These are phyloP conservation scores for Drosophila albomicans DNA, from an alignment of 1,140 invertebrate genomes.

Conservation along the genomic window DNA sequence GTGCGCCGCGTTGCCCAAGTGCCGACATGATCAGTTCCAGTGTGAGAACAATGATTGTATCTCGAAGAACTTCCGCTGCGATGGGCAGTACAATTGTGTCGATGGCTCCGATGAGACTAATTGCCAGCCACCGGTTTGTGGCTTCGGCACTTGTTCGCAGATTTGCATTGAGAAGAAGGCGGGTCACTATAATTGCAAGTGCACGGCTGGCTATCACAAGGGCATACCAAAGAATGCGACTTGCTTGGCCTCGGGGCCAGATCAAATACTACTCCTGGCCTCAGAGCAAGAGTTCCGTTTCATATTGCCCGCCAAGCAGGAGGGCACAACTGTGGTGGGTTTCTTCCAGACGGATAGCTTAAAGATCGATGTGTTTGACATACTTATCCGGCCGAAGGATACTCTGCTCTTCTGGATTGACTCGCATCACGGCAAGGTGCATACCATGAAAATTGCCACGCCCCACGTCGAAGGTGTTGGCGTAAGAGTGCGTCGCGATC, in stretches of 20 bases:
- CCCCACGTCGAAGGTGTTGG: conserved; percentile 66
- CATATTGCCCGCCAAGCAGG: conserved; percentile 88
- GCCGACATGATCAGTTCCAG: conserved; percentile 89
- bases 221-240: conserved; percentile 85
- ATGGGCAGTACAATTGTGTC: conserved; percentile 87
- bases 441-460: conserved; percentile 82
- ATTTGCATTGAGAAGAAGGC: conserved; percentile 89
- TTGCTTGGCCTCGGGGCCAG: conserved; percentile 86
- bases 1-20: conserved; percentile 88
- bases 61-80: conserved; percentile 90
- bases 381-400: conserved; percentile 85
- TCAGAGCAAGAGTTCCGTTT: conserved; percentile 88
- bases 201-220: conserved; percentile 88
- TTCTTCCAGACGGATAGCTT: conserved; percentile 80
- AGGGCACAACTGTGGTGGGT: conserved; percentile 84
- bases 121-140: conserved; percentile 90
- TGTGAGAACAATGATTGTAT: conserved; percentile 92
- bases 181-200: conserved; percentile 88
- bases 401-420: conserved; percentile 86
- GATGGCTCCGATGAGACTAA: conserved; percentile 89
- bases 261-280: conserved; percentile 88
- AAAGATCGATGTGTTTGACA: conserved; percentile 87
- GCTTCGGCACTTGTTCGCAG: conserved; percentile 91
- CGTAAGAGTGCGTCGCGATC: conserved; percentile 66
- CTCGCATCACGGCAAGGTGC: conserved; percentile 85